Percentiles rank a stretch among this genome's conserved stretches.
phyloP scores from a whole-genome alignment of 2,113 vertebrate genomes.

The Spheniscus mendiculus region DNA sequence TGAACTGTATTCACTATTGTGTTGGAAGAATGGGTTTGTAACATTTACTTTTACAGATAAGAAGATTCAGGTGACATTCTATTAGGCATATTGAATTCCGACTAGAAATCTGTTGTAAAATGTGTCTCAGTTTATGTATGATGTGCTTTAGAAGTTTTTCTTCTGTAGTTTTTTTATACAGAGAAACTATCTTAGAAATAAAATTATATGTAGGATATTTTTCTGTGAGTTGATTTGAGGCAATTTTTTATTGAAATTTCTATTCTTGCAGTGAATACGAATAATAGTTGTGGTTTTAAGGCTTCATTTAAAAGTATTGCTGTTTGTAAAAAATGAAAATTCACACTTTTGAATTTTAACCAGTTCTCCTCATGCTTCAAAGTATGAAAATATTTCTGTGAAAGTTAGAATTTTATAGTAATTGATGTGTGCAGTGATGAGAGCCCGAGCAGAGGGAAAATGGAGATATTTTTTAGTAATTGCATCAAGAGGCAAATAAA shows the following conservation, averaged over 20 bases:
- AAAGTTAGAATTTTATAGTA: not conserved
- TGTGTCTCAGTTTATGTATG: not conserved
- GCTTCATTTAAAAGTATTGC: not conserved
- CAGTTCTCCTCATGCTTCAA: not conserved
- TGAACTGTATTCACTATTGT: not conserved
- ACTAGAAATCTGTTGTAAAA: not conserved
- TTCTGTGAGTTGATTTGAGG: not conserved
- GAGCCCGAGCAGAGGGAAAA: not conserved
- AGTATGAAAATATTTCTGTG: not conserved
- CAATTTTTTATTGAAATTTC: not conserved
- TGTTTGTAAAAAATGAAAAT: not conserved
- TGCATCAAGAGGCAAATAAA: not conserved
- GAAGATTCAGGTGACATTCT: not conserved
- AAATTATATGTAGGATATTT: not conserved
- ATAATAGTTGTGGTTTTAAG: not conserved
- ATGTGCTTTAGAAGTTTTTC: not conserved
- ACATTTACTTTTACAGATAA: not conserved
- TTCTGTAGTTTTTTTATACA: not conserved
- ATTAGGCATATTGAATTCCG: not conserved
- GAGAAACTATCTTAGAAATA: not conserved
- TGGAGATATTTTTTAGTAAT: not conserved
- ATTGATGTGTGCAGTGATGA: not conserved
- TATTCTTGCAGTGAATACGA: not conserved
- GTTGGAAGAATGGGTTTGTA: not conserved
- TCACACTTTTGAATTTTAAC: not conserved